Evolutionary conservation across 2,113 vertebrate genomes (phyloP).

Genomic region (Macquaria australasica): DNA sequence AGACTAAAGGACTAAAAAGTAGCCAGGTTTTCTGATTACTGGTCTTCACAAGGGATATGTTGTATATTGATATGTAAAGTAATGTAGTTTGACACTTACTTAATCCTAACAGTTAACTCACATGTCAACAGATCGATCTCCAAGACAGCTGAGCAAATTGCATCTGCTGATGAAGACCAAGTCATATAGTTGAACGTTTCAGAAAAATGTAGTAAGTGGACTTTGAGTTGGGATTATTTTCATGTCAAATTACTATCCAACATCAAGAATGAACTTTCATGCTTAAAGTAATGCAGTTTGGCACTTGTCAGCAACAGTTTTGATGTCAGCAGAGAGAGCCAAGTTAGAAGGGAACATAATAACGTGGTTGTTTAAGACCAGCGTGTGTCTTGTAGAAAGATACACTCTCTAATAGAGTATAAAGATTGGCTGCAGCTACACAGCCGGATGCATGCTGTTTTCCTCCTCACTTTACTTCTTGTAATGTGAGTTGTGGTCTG

Average conservation of each 20-base stretch:
- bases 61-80: not conserved
- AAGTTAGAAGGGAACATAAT: conserved; percentile 10
- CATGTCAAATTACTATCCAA: not conserved
- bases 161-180: not conserved
- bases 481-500: conserved; percentile 4
- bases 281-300: conserved; percentile 10
- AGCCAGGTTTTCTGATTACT: not conserved
- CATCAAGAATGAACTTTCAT: not conserved
- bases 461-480: conserved; percentile 4
- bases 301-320: not conserved
- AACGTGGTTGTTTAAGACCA: conserved; percentile 16
- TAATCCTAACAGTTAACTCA: not conserved
- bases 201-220: not conserved
- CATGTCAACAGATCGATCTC: not conserved
- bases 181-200: not conserved
- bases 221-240: not conserved
- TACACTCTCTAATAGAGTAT: conserved; percentile 1
- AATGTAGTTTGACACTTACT: not conserved
- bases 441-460: not conserved
- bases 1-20: not conserved
- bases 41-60: not conserved
- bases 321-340: conserved; percentile 41
- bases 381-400: conserved; percentile 1
- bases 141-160: not conserved
- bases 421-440: not conserved